Percentiles rank a stretch among this genome's conserved stretches.
Conservation (phyloP, 2,888 invertebrate species). For the Hyalella azteca region DNA sequence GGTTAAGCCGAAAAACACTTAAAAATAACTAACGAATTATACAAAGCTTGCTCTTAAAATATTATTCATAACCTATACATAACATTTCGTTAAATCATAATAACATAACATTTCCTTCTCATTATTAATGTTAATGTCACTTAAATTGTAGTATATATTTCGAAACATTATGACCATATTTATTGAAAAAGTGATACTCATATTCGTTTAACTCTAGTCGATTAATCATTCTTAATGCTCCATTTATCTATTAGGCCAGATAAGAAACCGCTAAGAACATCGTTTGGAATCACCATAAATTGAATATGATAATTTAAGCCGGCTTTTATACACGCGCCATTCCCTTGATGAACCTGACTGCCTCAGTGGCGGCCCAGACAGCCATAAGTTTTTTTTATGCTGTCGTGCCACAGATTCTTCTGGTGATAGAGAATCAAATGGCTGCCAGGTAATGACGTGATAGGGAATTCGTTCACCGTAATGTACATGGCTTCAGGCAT, state of each 20-base stretch:
- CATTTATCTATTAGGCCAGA: not conserved
- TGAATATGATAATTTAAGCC: not conserved
- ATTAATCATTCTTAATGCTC: no score
- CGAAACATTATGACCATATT: no score
- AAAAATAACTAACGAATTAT: no score
- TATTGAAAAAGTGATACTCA: no score
- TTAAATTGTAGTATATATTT: no score
- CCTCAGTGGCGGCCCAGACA: not conserved
- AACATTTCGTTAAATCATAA: no score
- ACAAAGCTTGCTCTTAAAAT: no score
- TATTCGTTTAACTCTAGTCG: no score
- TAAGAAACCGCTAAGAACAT: not conserved
- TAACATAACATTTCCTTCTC: no score
- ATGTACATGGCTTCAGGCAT: constrained; percentile 12
- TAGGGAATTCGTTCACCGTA: constrained; percentile 15
- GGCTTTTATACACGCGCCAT: not conserved
- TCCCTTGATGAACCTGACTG: not conserved
- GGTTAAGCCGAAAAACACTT: no score
- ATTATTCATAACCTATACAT: no score
- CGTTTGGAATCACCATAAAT: not conserved
- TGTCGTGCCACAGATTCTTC: constrained; percentile 18
- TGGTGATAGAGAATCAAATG: constrained; percentile 33
- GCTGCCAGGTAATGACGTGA: constrained; percentile 34
- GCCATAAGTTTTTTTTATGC: not conserved
- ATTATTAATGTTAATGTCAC: no score